Evolutionary conservation across 2,888 invertebrate genomes (phyloP), one percentile per base, ranked within the genome.

Genomic region (Eugnorisma glareosa): DNA sequence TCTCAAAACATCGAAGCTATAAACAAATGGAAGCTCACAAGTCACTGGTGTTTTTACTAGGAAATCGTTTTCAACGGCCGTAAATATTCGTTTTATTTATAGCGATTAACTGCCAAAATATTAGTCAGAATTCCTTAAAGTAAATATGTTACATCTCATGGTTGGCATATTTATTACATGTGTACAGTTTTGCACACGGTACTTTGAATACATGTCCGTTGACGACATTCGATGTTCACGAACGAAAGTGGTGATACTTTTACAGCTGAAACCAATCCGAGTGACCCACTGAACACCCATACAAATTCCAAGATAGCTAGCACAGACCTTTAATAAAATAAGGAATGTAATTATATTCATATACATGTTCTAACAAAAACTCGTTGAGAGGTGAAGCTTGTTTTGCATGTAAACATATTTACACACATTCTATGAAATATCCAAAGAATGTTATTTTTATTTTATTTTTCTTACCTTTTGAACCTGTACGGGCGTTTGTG

Each of bases 101-200:
- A 64, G 45, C 31, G 31, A 74, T 79, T 83, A 79, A 73, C 74
- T 73, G 63, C 48, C 67, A 59, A 74, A 79, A 71, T 59, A 35
- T 64, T 74, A 54, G 68, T 73, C 77, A 70, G 71, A 77, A 69
- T 75, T 67, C 67, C 73, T 48, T 71, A 48, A 45, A 59, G 70
- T 69, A 84, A 79, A 79, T 73, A 70, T 59, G 45, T 67, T 63
- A n/a, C 40, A 75, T 73, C 3, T 75, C 64, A 71, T 63, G n/a
- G 28, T 81, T 81, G 81, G 73, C 73, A 74, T 81, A 45, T 82
- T 83, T 84, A 84, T 67, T 64, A 64, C 67, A 67, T 73, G 67
- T 71, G 45, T 74, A 64, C 10, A 28, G 54, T 82, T 82, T 85
- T 85, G 82, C 86, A 79, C 85, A 80, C 87, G 87, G 68, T 67